Base-by-base conservation (phyloP, 2,113 vertebrate genomes). In the Oncorhynchus mykiss region DNA sequence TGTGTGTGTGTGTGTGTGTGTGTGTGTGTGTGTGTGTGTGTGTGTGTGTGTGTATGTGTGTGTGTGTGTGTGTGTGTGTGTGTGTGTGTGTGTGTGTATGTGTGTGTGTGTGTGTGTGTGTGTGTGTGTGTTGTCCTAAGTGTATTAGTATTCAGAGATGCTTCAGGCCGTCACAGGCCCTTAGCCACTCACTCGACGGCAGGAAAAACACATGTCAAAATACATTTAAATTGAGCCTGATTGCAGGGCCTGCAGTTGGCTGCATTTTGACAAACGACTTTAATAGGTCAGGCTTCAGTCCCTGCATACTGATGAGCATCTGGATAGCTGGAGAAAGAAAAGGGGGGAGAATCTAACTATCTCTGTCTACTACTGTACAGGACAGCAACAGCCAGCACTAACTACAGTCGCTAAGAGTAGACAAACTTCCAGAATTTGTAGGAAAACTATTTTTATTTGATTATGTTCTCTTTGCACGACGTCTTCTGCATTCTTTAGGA, bases 181-280 rank as follows among this genome's bases (percentile, higher is more conserved):
- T 91, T 91, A 92, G 81, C 90, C 79, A 45, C 84, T 89, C 76
- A 82, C 79, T 70, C 73, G 85, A 89, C 88, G 87, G 88, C 89
- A 88, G 87, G 83, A 86, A 91, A 93, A 92, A 93, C 39, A 45
- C 89, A 92, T 89, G 93, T 92, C 93, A 92, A 90, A 92, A 92
- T 85, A 90, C 82, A 92, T 45, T 70, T 79, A 84, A 85, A 77
- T 86, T 85, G 81, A 92, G 88, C 68, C 84, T 86, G 90, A 93
- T 88, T 86, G 90, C 83, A 77, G 73, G 74, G 81, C 82, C 82
- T 82, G 82, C 82, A 83, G 87, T 88, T 88, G 89, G 86, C 84
- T 88, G 91, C 88, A 91, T 92, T 93, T 90, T 91, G 90, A 93
- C 90, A 93, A 93, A 94, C 87, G 85, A 89, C 90, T 92, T 91